These are phyloP conservation scores for Epistrophe grossulariae DNA, from an alignment of 2,888 invertebrate genomes.

Conservation along the genomic window DNA sequence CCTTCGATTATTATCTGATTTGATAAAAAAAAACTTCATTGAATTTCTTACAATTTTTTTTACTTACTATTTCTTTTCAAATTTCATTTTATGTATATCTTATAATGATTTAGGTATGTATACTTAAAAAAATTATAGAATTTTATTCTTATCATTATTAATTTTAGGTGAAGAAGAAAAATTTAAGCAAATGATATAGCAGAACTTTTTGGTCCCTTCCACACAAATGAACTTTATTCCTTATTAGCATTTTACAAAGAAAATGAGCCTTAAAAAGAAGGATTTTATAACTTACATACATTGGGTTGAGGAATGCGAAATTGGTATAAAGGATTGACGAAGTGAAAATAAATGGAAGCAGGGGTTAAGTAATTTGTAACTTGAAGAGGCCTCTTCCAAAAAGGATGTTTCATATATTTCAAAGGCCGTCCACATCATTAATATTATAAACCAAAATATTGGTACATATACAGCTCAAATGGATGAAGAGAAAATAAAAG, in stretches of 20 bases:
- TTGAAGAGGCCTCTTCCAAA: conserved; percentile 46
- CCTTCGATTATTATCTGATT: too few species aligned
- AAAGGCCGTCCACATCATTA: conserved; percentile 40
- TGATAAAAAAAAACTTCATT: too few species aligned
- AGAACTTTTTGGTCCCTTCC: conserved; percentile 20
- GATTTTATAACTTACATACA: conserved; percentile 41
- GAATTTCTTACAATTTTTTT: too few species aligned
- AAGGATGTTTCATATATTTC: conserved; percentile 28
- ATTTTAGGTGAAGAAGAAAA: not conserved
- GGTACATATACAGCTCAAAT: conserved; percentile 31
- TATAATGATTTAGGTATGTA: too few species aligned
- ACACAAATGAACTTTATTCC: conserved; percentile 47
- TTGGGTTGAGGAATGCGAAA: conserved; percentile 31
- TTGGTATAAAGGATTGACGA: conserved; percentile 57
- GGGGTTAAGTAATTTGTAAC: conserved; percentile 68
- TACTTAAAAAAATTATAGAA: not conserved
- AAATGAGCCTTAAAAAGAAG: not conserved
- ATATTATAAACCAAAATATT: conserved; percentile 7
- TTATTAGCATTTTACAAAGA: conserved; percentile 21
- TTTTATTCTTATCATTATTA: not conserved
- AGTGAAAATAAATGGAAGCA: conserved; percentile 63
- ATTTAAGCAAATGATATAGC: not conserved
- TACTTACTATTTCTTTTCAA: too few species aligned
- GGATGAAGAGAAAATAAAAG: conserved; percentile 43
- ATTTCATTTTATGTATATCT: too few species aligned